Evolutionary conservation across 2,797 vertebrate species (phyloP), one percentile per base, ranked within the genome.

Genomic region (Austrolebias charrua): DNA sequence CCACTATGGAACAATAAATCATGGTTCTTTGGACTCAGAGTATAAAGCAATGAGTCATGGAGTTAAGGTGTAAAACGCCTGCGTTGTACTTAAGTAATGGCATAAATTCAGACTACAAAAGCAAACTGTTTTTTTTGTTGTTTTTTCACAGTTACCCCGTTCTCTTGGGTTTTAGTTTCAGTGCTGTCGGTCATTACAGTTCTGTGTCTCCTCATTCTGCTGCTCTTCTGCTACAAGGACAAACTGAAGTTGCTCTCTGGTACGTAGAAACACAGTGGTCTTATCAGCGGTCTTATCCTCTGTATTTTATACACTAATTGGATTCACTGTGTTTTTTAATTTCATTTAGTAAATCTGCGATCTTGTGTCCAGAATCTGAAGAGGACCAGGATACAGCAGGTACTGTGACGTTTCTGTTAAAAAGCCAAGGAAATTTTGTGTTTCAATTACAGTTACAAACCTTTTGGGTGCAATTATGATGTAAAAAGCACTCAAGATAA

Each of bases 351-450:
- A 31, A 93, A 94, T 79, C 75, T 94, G 57, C 87, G 92, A 61
- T 90, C 89, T 16, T 94, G 93, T 60, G 90, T 94, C 60, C 93
- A 93, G 85, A 94, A 91, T 78, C 86, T 94, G 65, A 94, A 94
- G 85, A 85, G 91, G 70, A 93, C 89, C 7, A 84, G 91, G 69
- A 93, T 92, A 68, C 92, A 93, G 68, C 92, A 93, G 86, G 93
- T 94, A 80, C 82, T 76, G 60, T 54, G 10, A 19, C 55, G 46
- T 57, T 40, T 60, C 3, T 48, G 14, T 75, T 48, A 2, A 15
- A 62, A 65, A 16, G 9, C 6, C 6, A 38, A 38, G 35, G 35
- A 38, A 38, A 38, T 10, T 8, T n/a, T n/a, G n/a, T n/a, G 1
- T 14, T 62, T 2, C 13, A 31, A 40, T 24, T 42, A n/a, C 16